Conservation (phyloP, 2,888 invertebrate genomes). For the Elysia crispata region DNA sequence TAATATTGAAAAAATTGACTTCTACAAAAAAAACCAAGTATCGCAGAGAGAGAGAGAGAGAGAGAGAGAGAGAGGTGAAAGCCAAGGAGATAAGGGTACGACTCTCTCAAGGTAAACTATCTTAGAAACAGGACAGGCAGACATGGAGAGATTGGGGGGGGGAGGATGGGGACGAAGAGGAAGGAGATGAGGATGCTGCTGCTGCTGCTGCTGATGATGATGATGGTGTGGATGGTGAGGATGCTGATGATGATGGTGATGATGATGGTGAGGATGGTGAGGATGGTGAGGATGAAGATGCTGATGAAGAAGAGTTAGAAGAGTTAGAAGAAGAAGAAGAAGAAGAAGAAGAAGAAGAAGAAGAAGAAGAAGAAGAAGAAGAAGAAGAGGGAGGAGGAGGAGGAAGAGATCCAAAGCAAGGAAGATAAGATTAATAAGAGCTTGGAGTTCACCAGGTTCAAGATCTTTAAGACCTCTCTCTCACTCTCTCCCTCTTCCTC, state of each 20-base stretch:
- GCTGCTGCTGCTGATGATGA: no score
- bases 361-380: conserved; percentile 14
- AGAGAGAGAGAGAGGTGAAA: no score
- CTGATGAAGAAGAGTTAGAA: conserved; percentile 10
- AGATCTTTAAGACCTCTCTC: not conserved
- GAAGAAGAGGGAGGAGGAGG: not conserved
- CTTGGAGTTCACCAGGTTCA: no score
- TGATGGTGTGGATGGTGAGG: no score
- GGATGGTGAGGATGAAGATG: not conserved
- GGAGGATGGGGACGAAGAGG: no score
- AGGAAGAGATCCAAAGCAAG: not conserved
- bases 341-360: not conserved
- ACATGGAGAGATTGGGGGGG: not conserved
- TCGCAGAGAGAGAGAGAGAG: no score
- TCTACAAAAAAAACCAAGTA: no score
- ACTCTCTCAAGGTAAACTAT: not conserved
- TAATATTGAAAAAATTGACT: no score
- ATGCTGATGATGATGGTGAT: not conserved
- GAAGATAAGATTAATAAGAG: no score
- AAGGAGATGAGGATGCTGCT: no score
- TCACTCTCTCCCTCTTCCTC: no score
- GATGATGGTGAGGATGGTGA: conserved; percentile 1
- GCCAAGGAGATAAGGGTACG: no score
- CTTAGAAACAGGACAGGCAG: not conserved
- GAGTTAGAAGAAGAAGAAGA: conserved; percentile 1